Evolutionary conservation across 2,113 vertebrate genomes (phyloP), one percentile per base, ranked within the genome.

Genomic region (Heterotilapia buettikoferi): DNA sequence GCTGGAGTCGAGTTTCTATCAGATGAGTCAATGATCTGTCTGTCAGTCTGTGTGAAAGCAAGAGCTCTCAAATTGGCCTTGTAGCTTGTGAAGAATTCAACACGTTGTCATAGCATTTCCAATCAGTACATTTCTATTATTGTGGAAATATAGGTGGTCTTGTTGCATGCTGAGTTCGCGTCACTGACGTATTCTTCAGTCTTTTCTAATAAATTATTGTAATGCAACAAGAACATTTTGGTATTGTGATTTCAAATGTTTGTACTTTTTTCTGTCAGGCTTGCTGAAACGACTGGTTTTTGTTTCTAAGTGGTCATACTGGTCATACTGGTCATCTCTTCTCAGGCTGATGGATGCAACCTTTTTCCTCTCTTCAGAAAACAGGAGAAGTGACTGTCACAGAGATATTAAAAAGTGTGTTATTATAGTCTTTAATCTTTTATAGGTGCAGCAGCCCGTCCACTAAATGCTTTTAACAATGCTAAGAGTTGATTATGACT

Each of bases 11-110:
- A 29, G 38, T 61, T 45, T 61, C 26, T 36, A 36, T 50, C 73
- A 78, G 53, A 90, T 90, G 88, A 91, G 59, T 89, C 87, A 78
- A 11, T n/a, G 68, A 36, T 50, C 73, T 13, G 63, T 84, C 83
- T 78, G 84, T 83, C 86, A 53, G 71, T 45, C 24, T n/a, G 61
- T 38, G 21, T 66, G 57, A 3, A 33, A 29, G 59, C 68, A 38
- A 54, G 52, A 89, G 78, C 88, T 57, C 24, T 54, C 21, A 21
- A 21, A 84, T 33, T 16, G 57, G 33, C 81, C 84, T 56, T 36
- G 80, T 71, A 43, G 78, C 79, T 56, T 13, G 68, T 56, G 29
- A 80, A 68, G 54, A 82, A 71, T 19, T 68, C 52, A 84, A 24
- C 21, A 40, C 11, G 29, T 90, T 71, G 81, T 80, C 26, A 24